These are phyloP conservation scores for Planiliza haematocheilus DNA, from an alignment of 2,113 vertebrate species.

Conservation along the genomic window DNA sequence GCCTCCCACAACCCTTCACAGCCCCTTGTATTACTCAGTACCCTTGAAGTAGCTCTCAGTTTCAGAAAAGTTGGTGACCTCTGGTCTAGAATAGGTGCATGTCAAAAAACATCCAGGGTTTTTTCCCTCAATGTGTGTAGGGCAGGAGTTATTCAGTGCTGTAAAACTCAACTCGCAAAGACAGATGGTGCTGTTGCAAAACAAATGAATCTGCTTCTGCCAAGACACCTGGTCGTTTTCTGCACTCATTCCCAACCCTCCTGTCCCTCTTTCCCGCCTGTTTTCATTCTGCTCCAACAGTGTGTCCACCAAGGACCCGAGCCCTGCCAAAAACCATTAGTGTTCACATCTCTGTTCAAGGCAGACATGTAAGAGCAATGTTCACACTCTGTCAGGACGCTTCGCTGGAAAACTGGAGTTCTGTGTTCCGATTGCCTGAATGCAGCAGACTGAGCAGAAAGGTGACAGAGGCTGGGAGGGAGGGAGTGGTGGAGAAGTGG, in stretches of 20 bases:
- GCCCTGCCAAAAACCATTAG: constrained; percentile 79
- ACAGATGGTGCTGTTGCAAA: constrained; percentile 83
- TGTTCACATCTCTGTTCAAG: constrained; percentile 79
- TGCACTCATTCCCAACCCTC: constrained; percentile 13
- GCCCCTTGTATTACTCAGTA: too few relatives aligned
- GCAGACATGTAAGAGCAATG: constrained; percentile 65
- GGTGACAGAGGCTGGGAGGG: constrained; percentile 30
- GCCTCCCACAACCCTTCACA: too few relatives aligned
- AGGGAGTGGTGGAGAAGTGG: neutral
- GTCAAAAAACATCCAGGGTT: neutral
- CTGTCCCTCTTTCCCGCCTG: constrained; percentile 37
- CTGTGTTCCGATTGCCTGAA: constrained; percentile 23
- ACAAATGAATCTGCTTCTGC: constrained; percentile 24
- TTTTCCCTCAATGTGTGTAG: neutral
- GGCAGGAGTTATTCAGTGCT: constrained; percentile 2
- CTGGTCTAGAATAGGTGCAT: too few relatives aligned
- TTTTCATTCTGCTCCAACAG: constrained; percentile 49
- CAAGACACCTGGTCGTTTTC: constrained; percentile 33
- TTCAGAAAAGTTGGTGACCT: too few relatives aligned
- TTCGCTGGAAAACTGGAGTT: constrained; percentile 43
- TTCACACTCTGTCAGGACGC: constrained; percentile 64
- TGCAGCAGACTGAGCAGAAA: constrained; percentile 42
- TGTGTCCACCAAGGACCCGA: constrained; percentile 57
- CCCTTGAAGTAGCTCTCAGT: too few relatives aligned
- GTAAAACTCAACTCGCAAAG: constrained; percentile 37